These are phyloP conservation scores for Orchestia grillus DNA, from an alignment of 1,140 invertebrate genomes.

Conservation along the genomic window DNA sequence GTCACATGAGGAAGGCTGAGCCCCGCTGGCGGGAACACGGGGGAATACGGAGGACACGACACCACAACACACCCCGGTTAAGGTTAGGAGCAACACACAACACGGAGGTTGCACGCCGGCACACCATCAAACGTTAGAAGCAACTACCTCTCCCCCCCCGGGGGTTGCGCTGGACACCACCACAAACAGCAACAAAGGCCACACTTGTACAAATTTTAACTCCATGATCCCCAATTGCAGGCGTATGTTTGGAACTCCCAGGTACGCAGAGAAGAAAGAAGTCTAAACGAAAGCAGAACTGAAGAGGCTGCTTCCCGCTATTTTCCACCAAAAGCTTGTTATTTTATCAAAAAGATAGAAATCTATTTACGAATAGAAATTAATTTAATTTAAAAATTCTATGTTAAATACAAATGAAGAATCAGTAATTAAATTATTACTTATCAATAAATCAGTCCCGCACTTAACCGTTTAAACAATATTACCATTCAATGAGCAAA, in stretches of 20 bases:
- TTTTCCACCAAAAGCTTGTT: too few species aligned
- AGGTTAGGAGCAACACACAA: not conserved
- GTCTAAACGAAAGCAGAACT: not conserved
- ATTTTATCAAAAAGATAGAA: too few species aligned
- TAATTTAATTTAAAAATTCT: too few species aligned
- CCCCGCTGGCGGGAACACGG: not conserved
- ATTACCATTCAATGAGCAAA: too few species aligned
- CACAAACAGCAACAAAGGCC: not conserved
- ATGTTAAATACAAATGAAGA: too few species aligned
- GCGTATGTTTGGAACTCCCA: not conserved
- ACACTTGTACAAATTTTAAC: not conserved
- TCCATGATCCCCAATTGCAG: not conserved
- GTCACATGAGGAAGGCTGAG: not conserved
- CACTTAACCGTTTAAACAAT: too few species aligned
- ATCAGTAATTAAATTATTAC: too few species aligned
- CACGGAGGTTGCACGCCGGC: not conserved
- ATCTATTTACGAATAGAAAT: too few species aligned
- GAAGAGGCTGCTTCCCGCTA: not conserved
- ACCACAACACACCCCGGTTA: not conserved
- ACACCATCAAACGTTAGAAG: not conserved
- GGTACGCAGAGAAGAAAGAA: not conserved
- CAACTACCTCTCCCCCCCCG: not conserved
- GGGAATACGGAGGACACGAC: too few species aligned
- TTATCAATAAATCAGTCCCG: too few species aligned
- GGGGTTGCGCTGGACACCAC: not conserved